Conservation (phyloP, 1,140 invertebrate genomes). For the Papilio polyxenes region DNA sequence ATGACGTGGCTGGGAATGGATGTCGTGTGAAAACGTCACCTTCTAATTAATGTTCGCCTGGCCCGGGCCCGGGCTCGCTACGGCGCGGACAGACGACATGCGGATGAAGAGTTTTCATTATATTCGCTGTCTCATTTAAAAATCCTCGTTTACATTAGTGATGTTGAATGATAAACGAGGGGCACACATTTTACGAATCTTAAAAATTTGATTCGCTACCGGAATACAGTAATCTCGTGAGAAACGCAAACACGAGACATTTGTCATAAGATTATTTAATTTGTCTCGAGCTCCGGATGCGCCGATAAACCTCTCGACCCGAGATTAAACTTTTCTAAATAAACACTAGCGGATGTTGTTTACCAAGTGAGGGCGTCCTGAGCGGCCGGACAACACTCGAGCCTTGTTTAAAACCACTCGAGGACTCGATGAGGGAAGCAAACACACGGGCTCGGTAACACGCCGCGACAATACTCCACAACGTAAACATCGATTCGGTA, state of each 20-base stretch:
- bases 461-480: slow-evolving; percentile 66
- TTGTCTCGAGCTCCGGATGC: slow-evolving; percentile 62
- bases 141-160: slow-evolving; percentile 38
- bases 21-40: slow-evolving; percentile 68
- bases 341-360: slow-evolving; percentile 69
- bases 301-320: slow-evolving; percentile 65
- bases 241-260: slow-evolving; percentile 60
- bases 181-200: slow-evolving; percentile 41
- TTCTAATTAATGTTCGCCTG: slow-evolving; percentile 64
- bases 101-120: slow-evolving; percentile 38
- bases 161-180: slow-evolving; percentile 45
- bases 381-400: slow-evolving; percentile 57
- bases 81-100: slow-evolving; percentile 27
- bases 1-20: slow-evolving; percentile 66
- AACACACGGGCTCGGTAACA: slow-evolving; percentile 67
- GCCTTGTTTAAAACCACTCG: slow-evolving; percentile 76
- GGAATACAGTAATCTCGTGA: slow-evolving; percentile 48
- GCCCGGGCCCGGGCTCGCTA: slow-evolving; percentile 38
- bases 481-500: slow-evolving; percentile 53
- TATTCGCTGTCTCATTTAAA: slow-evolving; percentile 40
- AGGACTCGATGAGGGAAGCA: slow-evolving; percentile 64
- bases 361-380: slow-evolving; percentile 62
- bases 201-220: slow-evolving; percentile 44
- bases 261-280: slow-evolving; percentile 56
- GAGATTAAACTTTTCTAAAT: slow-evolving; percentile 74